These are phyloP conservation scores for Acanthopleura granulata DNA, from an alignment of 2,888 invertebrate species.

Conservation along the genomic window DNA sequence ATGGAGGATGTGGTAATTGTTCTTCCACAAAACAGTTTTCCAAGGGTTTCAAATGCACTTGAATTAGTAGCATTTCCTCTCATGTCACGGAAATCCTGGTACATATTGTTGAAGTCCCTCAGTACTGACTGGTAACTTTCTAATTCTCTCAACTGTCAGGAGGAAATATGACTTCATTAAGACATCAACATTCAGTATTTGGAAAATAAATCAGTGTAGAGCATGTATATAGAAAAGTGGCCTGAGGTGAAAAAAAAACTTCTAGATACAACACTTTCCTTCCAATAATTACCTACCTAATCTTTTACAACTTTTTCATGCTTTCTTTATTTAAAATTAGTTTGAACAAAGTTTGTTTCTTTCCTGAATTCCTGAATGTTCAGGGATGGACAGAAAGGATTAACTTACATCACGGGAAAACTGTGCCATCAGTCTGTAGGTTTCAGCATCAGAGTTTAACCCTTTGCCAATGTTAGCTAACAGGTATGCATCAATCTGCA, in stretches of 20 bases:
- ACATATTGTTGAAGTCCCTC: background rate
- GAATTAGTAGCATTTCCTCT: background rate
- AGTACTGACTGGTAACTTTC: conserved; percentile 24
- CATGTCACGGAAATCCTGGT: conserved; percentile 8
- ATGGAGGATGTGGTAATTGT: background rate
- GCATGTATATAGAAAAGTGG: too few relatives aligned
- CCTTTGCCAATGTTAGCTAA: conserved; percentile 26
- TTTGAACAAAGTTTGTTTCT: background rate
- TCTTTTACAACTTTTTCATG: background rate
- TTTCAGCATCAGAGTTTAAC: conserved; percentile 26
- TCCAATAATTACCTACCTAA: too few relatives aligned
- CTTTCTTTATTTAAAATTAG: background rate
- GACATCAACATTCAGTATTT: too few relatives aligned
- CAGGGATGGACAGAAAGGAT: too few relatives aligned
- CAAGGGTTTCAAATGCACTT: background rate
- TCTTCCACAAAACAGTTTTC: conserved; percentile 27
- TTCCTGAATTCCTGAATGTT: too few relatives aligned
- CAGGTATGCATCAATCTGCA: conserved; percentile 31
- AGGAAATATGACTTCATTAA: background rate
- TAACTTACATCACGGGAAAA: conserved; percentile 33
- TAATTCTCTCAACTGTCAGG: conserved; percentile 17
- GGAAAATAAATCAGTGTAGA: too few relatives aligned
- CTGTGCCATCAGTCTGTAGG: conserved; percentile 15
- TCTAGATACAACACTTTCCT: too few relatives aligned
- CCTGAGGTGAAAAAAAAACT: too few relatives aligned